Conservation (phyloP, 2,888 invertebrate genomes). For the Meandrusa payeni region DNA sequence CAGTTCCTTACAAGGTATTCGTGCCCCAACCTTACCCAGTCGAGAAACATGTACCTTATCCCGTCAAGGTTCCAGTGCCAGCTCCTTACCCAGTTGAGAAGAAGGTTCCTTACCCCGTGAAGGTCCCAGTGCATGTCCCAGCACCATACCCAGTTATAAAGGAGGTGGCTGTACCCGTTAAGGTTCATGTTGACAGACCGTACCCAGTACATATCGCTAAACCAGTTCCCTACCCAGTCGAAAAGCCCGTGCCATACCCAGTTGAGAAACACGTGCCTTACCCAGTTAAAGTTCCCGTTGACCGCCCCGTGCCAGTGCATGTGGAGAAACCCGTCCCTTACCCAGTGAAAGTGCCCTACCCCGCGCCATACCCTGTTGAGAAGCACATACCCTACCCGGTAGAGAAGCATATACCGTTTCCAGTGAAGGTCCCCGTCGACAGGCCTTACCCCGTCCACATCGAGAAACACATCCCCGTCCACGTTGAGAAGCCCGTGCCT, state of each 20-base stretch:
- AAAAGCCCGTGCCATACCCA: conserved; percentile 87
- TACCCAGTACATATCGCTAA: conserved; percentile 87
- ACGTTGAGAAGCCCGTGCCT: conserved; percentile 84
- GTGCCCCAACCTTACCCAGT: conserved; percentile 86
- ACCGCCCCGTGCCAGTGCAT: conserved; percentile 85
- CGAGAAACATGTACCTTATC: conserved; percentile 84
- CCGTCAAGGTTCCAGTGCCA: conserved; percentile 87
- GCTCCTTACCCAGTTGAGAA: conserved; percentile 86
- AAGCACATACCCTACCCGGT: conserved; percentile 87
- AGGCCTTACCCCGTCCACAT: conserved; percentile 89
- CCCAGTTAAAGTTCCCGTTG: conserved; percentile 85
- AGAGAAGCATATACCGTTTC: conserved; percentile 84
- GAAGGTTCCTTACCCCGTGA: conserved; percentile 82
- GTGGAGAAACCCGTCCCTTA: conserved; percentile 85
- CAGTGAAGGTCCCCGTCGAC: conserved; percentile 87
- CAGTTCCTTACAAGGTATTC: conserved; percentile 82
- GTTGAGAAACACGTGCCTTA: conserved; percentile 87
- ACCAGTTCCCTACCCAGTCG: conserved; percentile 83
- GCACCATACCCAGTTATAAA: conserved; percentile 83
- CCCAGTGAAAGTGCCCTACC: conserved; percentile 85
- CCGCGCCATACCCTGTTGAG: conserved; percentile 87
- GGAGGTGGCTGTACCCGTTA: conserved; percentile 82
- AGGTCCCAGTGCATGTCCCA: conserved; percentile 82
- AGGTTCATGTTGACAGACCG: conserved; percentile 86
- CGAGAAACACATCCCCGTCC: conserved; percentile 85